These are phyloP conservation scores for Saccostrea glomerata DNA, from an alignment of 1,140 invertebrate species.

Conservation along the genomic window DNA sequence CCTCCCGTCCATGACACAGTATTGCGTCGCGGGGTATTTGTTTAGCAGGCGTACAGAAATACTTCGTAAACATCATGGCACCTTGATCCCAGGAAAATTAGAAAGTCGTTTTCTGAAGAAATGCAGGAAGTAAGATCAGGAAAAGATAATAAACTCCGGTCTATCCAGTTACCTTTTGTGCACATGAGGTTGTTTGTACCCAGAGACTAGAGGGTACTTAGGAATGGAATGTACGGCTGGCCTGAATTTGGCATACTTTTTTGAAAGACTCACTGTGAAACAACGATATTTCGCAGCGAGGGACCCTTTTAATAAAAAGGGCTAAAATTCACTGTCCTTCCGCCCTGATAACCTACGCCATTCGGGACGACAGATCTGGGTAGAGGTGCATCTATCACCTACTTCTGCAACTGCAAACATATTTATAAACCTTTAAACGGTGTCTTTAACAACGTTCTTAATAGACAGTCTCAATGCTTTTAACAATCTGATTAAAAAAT, in stretches of 20 bases:
- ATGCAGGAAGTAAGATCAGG: conserved; percentile 23
- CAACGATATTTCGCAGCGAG: neutral
- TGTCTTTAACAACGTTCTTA: too few relatives aligned
- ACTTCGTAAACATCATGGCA: conserved; percentile 20
- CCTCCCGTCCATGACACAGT: neutral
- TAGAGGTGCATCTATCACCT: neutral
- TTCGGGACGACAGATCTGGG: neutral
- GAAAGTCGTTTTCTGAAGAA: conserved; percentile 32
- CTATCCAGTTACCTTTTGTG: neutral
- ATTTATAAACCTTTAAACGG: too few relatives aligned
- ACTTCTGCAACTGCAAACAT: conserved; percentile 41
- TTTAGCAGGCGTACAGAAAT: conserved; percentile 14
- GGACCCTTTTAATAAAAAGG: neutral
- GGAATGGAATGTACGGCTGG: neutral
- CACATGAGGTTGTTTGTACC: neutral
- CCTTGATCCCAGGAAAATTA: conserved; percentile 31
- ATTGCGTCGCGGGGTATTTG: neutral
- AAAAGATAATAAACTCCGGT: conserved; percentile 26
- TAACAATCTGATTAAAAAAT: too few relatives aligned
- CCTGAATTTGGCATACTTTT: conserved; percentile 9
- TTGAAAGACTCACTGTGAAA: neutral
- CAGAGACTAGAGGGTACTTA: neutral
- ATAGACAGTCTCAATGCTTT: too few relatives aligned
- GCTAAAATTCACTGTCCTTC: too few relatives aligned
- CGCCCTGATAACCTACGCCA: too few relatives aligned